Percentiles rank a stretch among this genome's conserved stretches.
Conservation (phyloP, 2,888 invertebrate species). For the Eurytoma californica region DNA sequence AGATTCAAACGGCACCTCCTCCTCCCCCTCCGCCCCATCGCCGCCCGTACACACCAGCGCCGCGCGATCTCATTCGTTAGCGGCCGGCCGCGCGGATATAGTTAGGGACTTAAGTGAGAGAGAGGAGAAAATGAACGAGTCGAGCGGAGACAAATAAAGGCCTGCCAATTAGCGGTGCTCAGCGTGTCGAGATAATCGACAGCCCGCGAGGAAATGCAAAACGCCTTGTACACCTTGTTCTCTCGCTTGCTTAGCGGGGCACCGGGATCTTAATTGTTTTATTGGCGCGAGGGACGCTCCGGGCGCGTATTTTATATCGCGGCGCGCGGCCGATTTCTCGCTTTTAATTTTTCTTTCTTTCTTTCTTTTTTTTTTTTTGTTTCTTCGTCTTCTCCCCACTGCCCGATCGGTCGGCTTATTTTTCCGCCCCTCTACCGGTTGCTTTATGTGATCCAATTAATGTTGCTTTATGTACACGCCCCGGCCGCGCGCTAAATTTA, state of each 20-base stretch:
- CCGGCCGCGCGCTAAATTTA: too few species aligned
- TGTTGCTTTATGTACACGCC: too few species aligned
- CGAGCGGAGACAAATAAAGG: slow-evolving; percentile 63
- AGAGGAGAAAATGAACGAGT: slow-evolving; percentile 45
- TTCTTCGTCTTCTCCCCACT: too few species aligned
- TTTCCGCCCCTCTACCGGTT: too few species aligned
- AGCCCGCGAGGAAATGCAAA: slow-evolving; percentile 44
- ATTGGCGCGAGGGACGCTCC: not conserved
- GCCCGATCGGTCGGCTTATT: too few species aligned
- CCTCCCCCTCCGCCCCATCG: too few species aligned
- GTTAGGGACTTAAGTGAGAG: slow-evolving; percentile 6
- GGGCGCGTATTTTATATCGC: too few species aligned
- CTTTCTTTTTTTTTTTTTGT: too few species aligned
- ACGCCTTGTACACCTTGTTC: slow-evolving; percentile 31
- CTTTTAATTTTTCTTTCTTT: too few species aligned
- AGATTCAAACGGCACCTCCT: slow-evolving; percentile 46
- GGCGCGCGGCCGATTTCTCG: too few species aligned
- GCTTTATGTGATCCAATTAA: too few species aligned
- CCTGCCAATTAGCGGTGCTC: slow-evolving; percentile 66
- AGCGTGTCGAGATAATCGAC: slow-evolving; percentile 61
- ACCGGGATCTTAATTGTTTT: slow-evolving; percentile 41
- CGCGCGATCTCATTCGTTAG: slow-evolving; percentile 64
- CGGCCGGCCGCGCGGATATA: slow-evolving; percentile 14
- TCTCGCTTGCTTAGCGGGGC: slow-evolving; percentile 11
- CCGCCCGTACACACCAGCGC: slow-evolving; percentile 4